Base-by-base conservation (phyloP, 2,797 vertebrate species). In the Coreius guichenoti region DNA sequence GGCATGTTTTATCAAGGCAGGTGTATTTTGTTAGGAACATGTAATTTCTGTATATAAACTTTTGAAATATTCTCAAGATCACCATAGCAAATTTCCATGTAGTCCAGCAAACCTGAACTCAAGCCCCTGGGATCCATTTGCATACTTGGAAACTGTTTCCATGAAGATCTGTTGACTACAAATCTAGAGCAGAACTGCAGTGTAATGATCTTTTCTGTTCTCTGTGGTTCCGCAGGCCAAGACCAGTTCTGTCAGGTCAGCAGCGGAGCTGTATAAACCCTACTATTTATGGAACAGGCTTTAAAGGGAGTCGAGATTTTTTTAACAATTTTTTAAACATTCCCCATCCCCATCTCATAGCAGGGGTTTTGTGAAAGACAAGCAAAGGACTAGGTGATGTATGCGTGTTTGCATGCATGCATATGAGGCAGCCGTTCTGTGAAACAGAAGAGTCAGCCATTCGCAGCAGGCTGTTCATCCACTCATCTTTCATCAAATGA, bases 371-470 rank as follows among this genome's bases (percentile, higher is more conserved):
- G 45, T 21, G 73, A 83, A 65, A 76, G 73, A 76, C 73, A 65
- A 54, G 47, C 23, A 65, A n/a, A 51, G 54, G 26, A 33, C 56
- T 74, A 63, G 9, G 12, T 26, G 31, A 33, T 17, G 47, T 76
- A 68, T 67, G 82, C 54, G 45, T 51, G 21, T 39, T 36, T 72
- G 54, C 51, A 58, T 72, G 80, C 19, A 43, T 82, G 80, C 31
- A 4, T 81, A 17, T 21, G 43, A 70, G 26, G 54, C 5, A 76
- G 91, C 88, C 86, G 83, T 58, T 87, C 45, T 88, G 88, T 45
- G 68, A 91, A 90, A 89, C 75, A 83, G 90, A 91, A 88, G 75
- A 51, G 88, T 92, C 92, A 92, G 91, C 92, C 86, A 70, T 78
- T 88, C 78, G 86, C 88, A 90, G 90, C 91, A 90, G 88, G 80